Evolutionary conservation across 2,113 vertebrate species (phyloP).

Genomic region (Mesitornis unicolor): DNA sequence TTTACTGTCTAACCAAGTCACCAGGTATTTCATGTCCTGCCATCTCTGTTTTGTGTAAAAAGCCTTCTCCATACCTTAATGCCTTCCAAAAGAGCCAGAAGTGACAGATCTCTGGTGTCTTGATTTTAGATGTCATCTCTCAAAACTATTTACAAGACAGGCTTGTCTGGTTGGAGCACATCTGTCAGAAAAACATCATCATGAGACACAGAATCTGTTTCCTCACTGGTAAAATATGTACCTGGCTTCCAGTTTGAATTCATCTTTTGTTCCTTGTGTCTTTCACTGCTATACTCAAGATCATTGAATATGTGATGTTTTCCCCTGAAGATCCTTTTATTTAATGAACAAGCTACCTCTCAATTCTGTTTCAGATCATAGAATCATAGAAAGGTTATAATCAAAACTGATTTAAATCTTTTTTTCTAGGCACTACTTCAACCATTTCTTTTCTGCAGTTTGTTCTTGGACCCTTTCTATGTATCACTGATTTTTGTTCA

Average conservation of each 20-base stretch:
- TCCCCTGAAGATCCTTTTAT: neutral
- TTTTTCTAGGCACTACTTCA: neutral
- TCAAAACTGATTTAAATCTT: neutral
- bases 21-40: neutral
- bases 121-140: neutral
- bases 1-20: neutral
- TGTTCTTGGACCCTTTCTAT: neutral
- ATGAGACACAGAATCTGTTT: slow-evolving; percentile 16
- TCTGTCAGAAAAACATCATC: slow-evolving; percentile 52
- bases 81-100: neutral
- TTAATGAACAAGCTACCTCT: neutral
- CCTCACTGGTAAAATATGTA: slow-evolving; percentile 41
- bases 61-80: neutral
- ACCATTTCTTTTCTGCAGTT: neutral
- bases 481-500: neutral
- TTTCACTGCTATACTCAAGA: neutral
- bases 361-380: neutral
- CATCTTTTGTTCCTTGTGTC: slow-evolving; percentile 26
- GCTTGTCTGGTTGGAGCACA: neutral
- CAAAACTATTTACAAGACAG: neutral
- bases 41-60: neutral
- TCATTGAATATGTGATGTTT: neutral
- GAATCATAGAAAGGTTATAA: too few species aligned
- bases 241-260: slow-evolving; percentile 34
- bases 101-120: neutral